Percentiles rank a stretch among this genome's conserved stretches.
These are phyloP conservation scores for Aphaenogaster ashmeadi DNA, from an alignment of 1,140 invertebrate species.

Conservation along the genomic window DNA sequence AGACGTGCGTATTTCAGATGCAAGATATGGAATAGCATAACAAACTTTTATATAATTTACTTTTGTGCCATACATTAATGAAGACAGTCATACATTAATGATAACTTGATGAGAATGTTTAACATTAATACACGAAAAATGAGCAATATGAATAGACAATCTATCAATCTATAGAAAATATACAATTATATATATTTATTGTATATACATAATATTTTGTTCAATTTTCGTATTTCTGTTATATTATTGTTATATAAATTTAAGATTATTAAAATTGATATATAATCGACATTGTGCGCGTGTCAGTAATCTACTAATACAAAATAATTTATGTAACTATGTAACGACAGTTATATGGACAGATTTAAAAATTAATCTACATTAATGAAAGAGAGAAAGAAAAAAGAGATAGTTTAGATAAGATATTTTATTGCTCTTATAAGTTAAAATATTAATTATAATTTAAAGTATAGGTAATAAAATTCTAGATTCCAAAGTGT, in stretches of 20 bases:
- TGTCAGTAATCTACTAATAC: neutral
- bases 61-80: conserved; percentile 21
- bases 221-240: conserved; percentile 17
- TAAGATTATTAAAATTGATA: neutral
- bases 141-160: conserved; percentile 50
- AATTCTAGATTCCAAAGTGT: conserved; percentile 60
- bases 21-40: neutral
- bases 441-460: conserved; percentile 3
- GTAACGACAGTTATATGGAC: neutral
- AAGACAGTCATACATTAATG: neutral
- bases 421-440: conserved; percentile 18
- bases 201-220: neutral
- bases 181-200: conserved; percentile 32
- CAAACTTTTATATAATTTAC: conserved; percentile 36
- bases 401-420: neutral
- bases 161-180: conserved; percentile 35
- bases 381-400: neutral
- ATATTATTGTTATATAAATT: neutral
- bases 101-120: conserved; percentile 15
- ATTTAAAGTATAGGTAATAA: conserved; percentile 25
- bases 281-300: neutral
- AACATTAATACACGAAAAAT: neutral
- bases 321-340: neutral
- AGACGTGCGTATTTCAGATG: neutral
- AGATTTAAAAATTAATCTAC: neutral